Evolutionary conservation across 2,113 vertebrate genomes (phyloP), one percentile per base, ranked within the genome.

Genomic region (Egretta garzetta): DNA sequence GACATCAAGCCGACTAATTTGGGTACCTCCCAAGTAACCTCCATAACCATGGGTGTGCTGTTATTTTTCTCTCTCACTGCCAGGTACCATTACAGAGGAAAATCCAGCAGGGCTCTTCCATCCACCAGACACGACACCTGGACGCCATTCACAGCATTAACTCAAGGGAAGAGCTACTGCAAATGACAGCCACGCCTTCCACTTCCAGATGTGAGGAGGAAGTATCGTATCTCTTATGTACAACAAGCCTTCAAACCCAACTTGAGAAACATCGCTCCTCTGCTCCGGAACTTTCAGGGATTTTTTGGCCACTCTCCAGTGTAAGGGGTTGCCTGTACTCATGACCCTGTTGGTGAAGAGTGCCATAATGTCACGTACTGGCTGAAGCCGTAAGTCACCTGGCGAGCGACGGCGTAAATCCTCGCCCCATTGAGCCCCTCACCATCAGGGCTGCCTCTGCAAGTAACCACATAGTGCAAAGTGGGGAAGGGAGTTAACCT

Each of bases 21-120:
- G 95, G 96, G 93, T 76, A 91, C 71, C 50, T 94, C 95, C 91
- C 94, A 97, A 96, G 91, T 97, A 96, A 96, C 89, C 93, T 96
- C 81, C 87, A 86, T 86, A 87, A 88, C 67, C 87, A 77, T 86
- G 84, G 84, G 81, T 71, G 74, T 91, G 58, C 91, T 91, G 84
- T 58, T 87, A 86, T 52, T 93, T 87, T 93, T 82, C 55, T 62
- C 59, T 76, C 82, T 82, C 41, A 7, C n/a, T 95, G 87, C 74
- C 81, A 91, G 84, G 94, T 94, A 80, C 45, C 59, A 50, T 39
- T 82, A 80, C 62, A 74, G 66, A 86, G 30, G 8, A 18, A 87
- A 96, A 96, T 82, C 75, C 77, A 85, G 11, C 70, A 80, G 37
- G 5, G 26, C n/a, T 74, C 35, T 32, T 66, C 84, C 55, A 41